A percentile compares a stretch with the other conserved stretches of the same genome.
phyloP scores from a whole-genome alignment of 2,113 vertebrate species.

The Pan troglodytes region NHGRI_mPanTro3-v2.1_pri NC_072415.2:49728001-49728500 shows the following conservation, averaged over 20 bases:
- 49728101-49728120: not conserved
- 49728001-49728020: not conserved
- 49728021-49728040: not conserved
- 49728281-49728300: not conserved
- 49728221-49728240: accelerated
- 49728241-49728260: not conserved
- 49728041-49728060: not conserved
- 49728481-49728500: not conserved
- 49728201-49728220: not conserved
- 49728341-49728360: not conserved
- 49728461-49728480: not conserved
- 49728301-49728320: not conserved
- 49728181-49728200: not conserved
- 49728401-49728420: not conserved
- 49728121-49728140: not conserved
- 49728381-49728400: not conserved
- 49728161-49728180: not conserved
- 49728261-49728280: not conserved
- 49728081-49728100: not conserved
- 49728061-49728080: not conserved
- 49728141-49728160: not conserved
- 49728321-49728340: not conserved
- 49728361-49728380: not conserved
- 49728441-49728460: conserved; percentile 44
- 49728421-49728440: not conserved